Conservation (phyloP, 1,140 invertebrate species). For the Tetragonula clypearis region DNA sequence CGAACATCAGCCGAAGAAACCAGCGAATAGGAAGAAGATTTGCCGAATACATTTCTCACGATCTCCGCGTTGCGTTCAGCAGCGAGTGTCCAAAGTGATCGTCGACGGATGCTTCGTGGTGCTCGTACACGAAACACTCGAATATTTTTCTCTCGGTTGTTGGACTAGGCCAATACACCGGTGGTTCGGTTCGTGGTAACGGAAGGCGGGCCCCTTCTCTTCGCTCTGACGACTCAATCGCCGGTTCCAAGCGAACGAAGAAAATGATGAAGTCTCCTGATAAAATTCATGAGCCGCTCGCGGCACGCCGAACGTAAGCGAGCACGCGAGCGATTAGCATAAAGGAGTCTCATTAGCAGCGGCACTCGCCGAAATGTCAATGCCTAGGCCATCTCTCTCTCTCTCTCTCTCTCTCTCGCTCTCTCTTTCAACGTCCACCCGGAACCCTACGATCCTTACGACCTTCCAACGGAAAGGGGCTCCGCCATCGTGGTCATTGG, state of each 20-base stretch:
- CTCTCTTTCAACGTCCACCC: conserved; percentile 50
- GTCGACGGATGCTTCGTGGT: conserved; percentile 10
- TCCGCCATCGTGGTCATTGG: not conserved
- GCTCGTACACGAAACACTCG: conserved; percentile 40
- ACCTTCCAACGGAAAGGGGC: conserved; percentile 37
- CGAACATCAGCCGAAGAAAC: no score
- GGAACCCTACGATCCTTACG: conserved; percentile 54
- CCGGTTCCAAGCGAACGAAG: conserved; percentile 57
- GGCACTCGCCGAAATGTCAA: conserved; percentile 67
- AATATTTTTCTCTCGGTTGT: conserved; percentile 34
- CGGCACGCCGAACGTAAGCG: conserved; percentile 50
- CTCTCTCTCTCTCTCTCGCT: no score
- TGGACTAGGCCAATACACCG: conserved; percentile 7
- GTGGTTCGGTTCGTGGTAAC: conserved; percentile 41
- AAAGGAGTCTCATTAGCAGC: conserved; percentile 75
- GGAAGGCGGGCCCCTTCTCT: conserved; percentile 40
- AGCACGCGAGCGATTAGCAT: conserved; percentile 77
- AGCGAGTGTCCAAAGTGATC: not conserved
- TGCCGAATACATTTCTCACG: conserved; percentile 23
- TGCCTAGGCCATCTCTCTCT: conserved; percentile 2
- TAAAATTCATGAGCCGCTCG: conserved; percentile 74
- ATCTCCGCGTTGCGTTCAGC: not conserved
- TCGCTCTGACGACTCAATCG: conserved; percentile 71
- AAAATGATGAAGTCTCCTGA: conserved; percentile 71
- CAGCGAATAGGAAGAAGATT: not conserved